Evolutionary conservation across 2,797 vertebrate genomes (phyloP).

Genomic region (Gallirallus australis): DNA sequence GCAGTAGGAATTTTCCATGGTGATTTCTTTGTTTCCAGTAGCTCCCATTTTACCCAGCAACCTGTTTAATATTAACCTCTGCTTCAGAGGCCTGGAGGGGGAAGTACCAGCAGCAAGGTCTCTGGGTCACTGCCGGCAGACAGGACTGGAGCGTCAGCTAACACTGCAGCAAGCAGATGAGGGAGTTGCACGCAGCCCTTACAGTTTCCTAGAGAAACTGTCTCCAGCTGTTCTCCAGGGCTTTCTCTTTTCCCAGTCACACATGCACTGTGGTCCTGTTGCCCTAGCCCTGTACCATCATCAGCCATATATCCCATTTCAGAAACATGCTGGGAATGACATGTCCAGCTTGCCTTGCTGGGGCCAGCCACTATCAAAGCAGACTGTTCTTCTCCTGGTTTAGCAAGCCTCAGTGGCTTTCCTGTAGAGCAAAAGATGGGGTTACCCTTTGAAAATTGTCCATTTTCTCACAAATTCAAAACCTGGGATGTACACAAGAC

Average conservation of each 20-base stretch:
- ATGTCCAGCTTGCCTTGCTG: neutral
- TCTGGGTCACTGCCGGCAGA: neutral
- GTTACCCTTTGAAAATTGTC: neutral
- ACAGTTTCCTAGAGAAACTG: neutral
- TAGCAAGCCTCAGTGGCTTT: neutral
- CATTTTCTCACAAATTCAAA: neutral
- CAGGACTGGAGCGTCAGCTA: neutral
- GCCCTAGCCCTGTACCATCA: neutral
- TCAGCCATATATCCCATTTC: neutral
- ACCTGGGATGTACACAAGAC: neutral
- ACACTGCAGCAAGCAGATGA: neutral
- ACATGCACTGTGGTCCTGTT: neutral
- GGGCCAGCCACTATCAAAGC: neutral
- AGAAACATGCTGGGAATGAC: neutral
- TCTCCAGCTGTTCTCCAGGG: neutral
- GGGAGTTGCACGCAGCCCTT: fast-evolving
- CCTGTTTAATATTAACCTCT: constrained; percentile 40
- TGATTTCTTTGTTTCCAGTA: neutral
- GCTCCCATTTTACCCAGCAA: neutral
- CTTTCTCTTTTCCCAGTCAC: neutral
- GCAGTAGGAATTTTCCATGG: neutral
- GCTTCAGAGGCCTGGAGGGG: neutral
- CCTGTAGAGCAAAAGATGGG: neutral
- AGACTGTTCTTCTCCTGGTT: neutral
- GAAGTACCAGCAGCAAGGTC: neutral